Percentiles rank a stretch among this genome's conserved stretches.
phyloP scores from a whole-genome alignment of 2,113 vertebrate species.

The Sorex araneus region DNA sequence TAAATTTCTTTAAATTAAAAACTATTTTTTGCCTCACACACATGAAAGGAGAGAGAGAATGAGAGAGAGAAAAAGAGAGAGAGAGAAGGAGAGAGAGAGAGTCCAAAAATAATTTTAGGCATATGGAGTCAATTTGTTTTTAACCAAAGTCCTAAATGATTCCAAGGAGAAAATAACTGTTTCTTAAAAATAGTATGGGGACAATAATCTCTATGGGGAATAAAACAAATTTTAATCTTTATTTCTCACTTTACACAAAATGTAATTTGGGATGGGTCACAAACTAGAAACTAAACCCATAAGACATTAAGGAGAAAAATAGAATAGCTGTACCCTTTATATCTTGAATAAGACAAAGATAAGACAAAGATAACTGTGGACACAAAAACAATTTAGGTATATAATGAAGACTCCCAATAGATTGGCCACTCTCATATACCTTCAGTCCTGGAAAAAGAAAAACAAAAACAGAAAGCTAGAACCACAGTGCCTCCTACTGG shows the following conservation, averaged over 20 bases:
- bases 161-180: neutral
- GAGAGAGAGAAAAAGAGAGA: too few species aligned
- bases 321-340: neutral
- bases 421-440: too few species aligned
- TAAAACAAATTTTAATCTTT: neutral
- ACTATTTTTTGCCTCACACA: too few species aligned
- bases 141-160: slow-evolving; percentile 6
- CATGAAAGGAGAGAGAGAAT: too few species aligned
- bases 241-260: slow-evolving; percentile 3
- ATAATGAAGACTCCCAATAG: neutral
- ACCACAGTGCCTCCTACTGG: too few species aligned
- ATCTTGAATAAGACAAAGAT: neutral
- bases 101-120: too few species aligned
- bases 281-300: neutral
- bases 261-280: neutral
- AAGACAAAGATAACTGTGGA: neutral
- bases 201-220: neutral
- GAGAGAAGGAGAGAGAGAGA: too few species aligned
- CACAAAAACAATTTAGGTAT: slow-evolving; percentile 4
- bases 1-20: too few species aligned
- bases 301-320: neutral
- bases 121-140: neutral
- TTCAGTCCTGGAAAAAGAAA: too few species aligned
- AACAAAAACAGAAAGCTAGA: too few species aligned
- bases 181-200: neutral